Percentiles rank a stretch among this genome's conserved stretches.
Conservation (phyloP, 2,888 invertebrate species). For the Synanthedon formicaeformis region DNA sequence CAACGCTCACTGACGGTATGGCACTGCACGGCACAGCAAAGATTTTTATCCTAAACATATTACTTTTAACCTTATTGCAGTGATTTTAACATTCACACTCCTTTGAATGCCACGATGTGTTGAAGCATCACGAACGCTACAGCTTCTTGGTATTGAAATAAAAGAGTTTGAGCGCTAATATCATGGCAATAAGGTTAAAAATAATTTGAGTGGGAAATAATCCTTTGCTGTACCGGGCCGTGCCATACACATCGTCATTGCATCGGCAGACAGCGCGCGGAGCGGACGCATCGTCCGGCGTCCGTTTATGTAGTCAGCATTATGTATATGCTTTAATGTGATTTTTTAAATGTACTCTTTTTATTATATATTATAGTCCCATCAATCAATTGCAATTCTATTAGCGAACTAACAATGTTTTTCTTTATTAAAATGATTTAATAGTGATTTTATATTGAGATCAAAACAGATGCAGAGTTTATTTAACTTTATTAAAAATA, state of each 20-base stretch:
- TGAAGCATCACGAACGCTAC: too few relatives aligned
- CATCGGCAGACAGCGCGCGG: background rate
- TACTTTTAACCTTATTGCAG: too few relatives aligned
- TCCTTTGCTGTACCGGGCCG: too few relatives aligned
- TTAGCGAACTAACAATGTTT: slow-evolving; percentile 69
- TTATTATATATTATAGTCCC: slow-evolving; percentile 42
- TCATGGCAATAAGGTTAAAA: too few relatives aligned
- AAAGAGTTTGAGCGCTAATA: too few relatives aligned
- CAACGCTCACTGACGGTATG: too few relatives aligned
- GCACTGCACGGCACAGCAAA: too few relatives aligned
- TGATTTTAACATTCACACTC: too few relatives aligned
- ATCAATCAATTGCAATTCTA: slow-evolving; percentile 55
- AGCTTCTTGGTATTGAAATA: too few relatives aligned
- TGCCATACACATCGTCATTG: background rate
- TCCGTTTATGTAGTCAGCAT: slow-evolving; percentile 69
- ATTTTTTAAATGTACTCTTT: slow-evolving; percentile 71
- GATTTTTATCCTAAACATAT: too few relatives aligned
- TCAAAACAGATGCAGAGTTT: slow-evolving; percentile 68
- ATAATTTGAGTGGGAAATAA: too few relatives aligned
- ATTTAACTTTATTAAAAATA: slow-evolving; percentile 68
- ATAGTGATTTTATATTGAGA: slow-evolving; percentile 66
- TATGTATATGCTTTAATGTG: slow-evolving; percentile 73
- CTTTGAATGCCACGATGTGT: too few relatives aligned
- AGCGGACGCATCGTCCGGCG: slow-evolving; percentile 48
- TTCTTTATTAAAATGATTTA: slow-evolving; percentile 31